Percentiles rank a stretch among this genome's conserved stretches.
Conservation (phyloP, 2,113 vertebrate genomes). For the Elanus axillaris region DNA sequence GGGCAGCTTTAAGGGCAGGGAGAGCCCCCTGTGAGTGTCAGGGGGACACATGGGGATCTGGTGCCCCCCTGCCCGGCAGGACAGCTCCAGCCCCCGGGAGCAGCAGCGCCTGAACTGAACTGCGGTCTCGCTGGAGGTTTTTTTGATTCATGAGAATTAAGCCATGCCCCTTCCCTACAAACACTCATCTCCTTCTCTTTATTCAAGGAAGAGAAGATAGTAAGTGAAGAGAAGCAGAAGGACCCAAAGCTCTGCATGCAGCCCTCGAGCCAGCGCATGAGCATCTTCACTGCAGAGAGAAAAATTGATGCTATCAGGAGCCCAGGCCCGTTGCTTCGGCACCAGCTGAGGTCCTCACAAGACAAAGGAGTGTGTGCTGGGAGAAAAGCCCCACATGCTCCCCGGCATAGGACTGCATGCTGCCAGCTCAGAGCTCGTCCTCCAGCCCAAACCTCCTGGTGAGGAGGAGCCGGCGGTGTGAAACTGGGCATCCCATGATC, state of each 20-base stretch:
- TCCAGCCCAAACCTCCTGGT: not conserved
- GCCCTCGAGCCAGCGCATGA: fast-evolving
- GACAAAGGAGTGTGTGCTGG: not conserved
- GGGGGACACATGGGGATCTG: fast-evolving
- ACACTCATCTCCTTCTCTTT: not conserved
- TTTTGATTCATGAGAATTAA: not conserved
- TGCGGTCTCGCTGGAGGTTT: not conserved
- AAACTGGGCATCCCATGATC: not conserved
- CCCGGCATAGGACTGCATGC: not conserved
- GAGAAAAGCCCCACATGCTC: not conserved
- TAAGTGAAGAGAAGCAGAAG: not conserved
- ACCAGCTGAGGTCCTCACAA: not conserved
- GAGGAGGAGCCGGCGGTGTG: not conserved
- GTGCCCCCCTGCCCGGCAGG: not conserved
- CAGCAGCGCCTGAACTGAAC: not conserved
- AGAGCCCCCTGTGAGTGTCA: fast-evolving
- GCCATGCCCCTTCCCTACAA: not conserved
- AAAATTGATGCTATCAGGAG: not conserved
- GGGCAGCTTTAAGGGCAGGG: not conserved
- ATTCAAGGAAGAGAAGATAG: not conserved
- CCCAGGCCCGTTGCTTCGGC: not conserved
- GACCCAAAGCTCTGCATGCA: not conserved
- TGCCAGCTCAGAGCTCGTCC: not conserved
- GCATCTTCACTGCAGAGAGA: not conserved
- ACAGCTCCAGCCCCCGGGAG: not conserved